Base-by-base conservation (phyloP, 2,797 vertebrate species). In the Sebastes flavidus region DNA sequence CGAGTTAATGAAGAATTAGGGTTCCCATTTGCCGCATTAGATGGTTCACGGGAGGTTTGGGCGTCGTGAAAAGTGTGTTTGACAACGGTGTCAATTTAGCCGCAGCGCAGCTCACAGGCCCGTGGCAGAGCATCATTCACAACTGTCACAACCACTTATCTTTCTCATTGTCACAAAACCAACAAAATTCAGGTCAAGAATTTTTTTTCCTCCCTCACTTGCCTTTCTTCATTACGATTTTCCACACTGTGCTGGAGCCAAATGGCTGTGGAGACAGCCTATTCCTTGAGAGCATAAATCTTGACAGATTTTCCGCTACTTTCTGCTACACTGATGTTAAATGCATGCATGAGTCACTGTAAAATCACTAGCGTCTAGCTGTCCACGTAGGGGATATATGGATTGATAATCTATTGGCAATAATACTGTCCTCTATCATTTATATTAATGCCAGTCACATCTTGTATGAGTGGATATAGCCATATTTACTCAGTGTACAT, bases 1-100 rank as follows among this genome's bases (percentile, higher is more conserved):
- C 3, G 78, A 96, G 95, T 97, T 98, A 98, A 98, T 98, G 96
- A 97, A 97, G 97, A 98, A 98, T 98, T 98, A 98, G 96, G 95
- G 95, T 93, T 97, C 95, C 97, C 96, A 97, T 98, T 98, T 98
- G 96, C 95, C 93, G 92, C 95, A 98, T 98, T 97, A 99, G 96
- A 96, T 94, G 96, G 96, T 97, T 97, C 96, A 96, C 90, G 91
- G 95, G 95, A 96, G 96, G 96, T 96, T 95, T 94, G 93, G 93
- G 91, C 92, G 90, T 93, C 85, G 94, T 88, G 91, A 87, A 93
- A 94, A 95, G 94, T 94, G 92, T 95, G 94, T 97, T 94, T 97
- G 97, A 98, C 96, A 96, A 96, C 87, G 90, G 91, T 96, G 97
- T 96, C 96, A 96, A 96, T 97, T 97, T 96, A 96, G 95, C 94